Evolutionary conservation across 2,113 vertebrate species (phyloP).

Genomic region (Psittacara wagleri): DNA sequence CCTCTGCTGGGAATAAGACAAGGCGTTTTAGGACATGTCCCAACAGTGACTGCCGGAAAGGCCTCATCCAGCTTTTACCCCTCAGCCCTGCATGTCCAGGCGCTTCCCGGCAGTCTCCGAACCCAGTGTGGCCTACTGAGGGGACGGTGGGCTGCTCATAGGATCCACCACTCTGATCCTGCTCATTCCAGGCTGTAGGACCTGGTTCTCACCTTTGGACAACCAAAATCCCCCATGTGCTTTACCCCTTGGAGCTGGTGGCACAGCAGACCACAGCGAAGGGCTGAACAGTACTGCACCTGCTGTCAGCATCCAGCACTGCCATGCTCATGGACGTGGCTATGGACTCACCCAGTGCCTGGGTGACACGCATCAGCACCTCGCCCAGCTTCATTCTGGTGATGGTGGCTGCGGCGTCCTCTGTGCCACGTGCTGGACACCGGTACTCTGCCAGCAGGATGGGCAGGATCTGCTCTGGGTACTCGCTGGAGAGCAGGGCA

Average conservation of each 20-base stretch:
- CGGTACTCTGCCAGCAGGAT: constrained; percentile 81
- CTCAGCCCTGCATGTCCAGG: neutral
- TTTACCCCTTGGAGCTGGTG: fast-evolving
- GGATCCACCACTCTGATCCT: fast-evolving
- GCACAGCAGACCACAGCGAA: neutral
- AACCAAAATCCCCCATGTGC: neutral
- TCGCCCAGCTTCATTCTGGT: constrained; percentile 93
- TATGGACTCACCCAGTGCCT: constrained; percentile 85
- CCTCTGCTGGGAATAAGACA: neutral
- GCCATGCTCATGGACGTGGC: fast-evolving
- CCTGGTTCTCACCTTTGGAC: neutral
- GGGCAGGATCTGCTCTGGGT: constrained; percentile 83
- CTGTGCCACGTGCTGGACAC: neutral
- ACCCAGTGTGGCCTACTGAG: fast-evolving
- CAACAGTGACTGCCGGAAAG: neutral
- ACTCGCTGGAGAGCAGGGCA: constrained; percentile 81
- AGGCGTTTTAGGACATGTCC: neutral
- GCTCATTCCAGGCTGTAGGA: neutral
- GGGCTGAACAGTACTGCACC: fast-evolving
- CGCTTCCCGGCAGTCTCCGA: neutral
- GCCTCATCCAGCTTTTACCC: neutral
- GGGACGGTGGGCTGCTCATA: neutral
- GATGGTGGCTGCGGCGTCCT: constrained; percentile 57
- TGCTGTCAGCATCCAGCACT: fast-evolving
- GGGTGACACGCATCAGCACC: constrained; percentile 88